Percentiles rank a stretch among this genome's conserved stretches.
Evolutionary conservation across 2,888 invertebrate genomes (phyloP).

Genomic region (Leptopilina drosophilae): DNA sequence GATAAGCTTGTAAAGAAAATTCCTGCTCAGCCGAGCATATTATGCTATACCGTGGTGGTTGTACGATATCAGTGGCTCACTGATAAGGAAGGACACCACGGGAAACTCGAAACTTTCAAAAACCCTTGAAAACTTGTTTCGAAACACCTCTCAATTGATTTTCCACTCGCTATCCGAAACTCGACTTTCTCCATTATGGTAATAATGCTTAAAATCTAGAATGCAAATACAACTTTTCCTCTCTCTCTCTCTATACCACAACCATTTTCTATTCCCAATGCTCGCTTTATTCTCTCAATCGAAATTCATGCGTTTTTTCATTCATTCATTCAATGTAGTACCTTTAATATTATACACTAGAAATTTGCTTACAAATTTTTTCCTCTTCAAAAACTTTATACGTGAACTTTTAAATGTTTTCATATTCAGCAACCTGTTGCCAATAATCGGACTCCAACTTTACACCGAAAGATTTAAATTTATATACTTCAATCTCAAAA

Average conservation of each 20-base stretch:
- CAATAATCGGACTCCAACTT: too few species aligned
- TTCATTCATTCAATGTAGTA: not conserved
- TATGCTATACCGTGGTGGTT: not conserved
- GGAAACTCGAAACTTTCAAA: not conserved
- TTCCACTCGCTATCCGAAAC: not conserved
- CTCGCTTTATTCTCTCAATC: not conserved
- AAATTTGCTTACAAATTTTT: not conserved
- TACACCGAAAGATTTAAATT: too few species aligned
- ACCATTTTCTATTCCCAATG: too few species aligned
- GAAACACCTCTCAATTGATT: slow-evolving; percentile 15
- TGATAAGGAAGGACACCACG: slow-evolving; percentile 19
- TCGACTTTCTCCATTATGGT: not conserved
- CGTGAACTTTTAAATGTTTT: not conserved
- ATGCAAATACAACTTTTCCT: not conserved
- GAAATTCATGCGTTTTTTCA: too few species aligned
- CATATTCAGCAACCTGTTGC: slow-evolving; percentile 8
- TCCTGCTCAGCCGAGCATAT: slow-evolving; percentile 21
- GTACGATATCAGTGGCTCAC: not conserved
- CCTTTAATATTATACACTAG: too few species aligned
- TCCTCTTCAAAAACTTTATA: not conserved
- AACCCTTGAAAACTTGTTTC: slow-evolving; percentile 4
- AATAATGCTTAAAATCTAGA: slow-evolving; percentile 2
- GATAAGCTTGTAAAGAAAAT: slow-evolving; percentile 39
- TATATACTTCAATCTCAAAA: too few species aligned
- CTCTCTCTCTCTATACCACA: not conserved